phyloP scores from a whole-genome alignment of 2,113 vertebrate species.

The Thalassarche chlororhynchos region DNA sequence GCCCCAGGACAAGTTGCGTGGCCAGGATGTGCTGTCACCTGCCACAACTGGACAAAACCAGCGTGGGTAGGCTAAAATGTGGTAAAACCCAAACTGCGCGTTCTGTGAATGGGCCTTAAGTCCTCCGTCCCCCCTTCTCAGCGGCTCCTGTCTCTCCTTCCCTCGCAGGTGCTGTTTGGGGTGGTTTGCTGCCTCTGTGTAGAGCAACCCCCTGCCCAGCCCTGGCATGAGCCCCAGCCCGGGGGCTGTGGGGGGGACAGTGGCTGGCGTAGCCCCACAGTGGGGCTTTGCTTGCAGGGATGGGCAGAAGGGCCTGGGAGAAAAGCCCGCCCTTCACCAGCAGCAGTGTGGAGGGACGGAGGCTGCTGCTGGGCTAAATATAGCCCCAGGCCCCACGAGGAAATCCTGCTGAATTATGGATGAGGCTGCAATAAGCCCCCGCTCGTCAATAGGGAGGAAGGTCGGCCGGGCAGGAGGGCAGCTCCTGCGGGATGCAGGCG shows the following conservation, averaged over 20 bases:
- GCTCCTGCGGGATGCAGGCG: background rate
- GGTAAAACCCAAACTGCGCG: background rate
- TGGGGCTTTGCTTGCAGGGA: background rate
- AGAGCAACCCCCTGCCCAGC: background rate
- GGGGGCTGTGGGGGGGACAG: accelerated
- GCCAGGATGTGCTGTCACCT: background rate
- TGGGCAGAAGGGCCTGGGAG: background rate
- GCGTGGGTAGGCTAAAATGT: accelerated
- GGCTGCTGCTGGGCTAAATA: background rate
- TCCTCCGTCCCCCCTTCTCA: background rate
- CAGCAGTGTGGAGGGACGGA: background rate
- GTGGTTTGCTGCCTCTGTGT: background rate
- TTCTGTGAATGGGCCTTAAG: too few species aligned
- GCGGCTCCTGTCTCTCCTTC: background rate
- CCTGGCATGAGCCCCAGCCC: background rate
- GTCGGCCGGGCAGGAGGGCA: background rate
- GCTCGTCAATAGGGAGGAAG: background rate
- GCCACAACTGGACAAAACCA: background rate
- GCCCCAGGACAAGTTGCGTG: background rate
- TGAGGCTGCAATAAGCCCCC: background rate
- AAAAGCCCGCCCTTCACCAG: background rate
- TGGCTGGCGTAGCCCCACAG: accelerated
- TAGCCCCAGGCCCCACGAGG: background rate
- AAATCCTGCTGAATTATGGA: constrained; percentile 41
- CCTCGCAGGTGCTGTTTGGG: accelerated